A percentile compares a stretch with the other conserved stretches of the same genome.
These are phyloP conservation scores for Spicauda simplicius DNA, from an alignment of 2,888 invertebrate genomes.

Conservation along the genomic window DNA sequence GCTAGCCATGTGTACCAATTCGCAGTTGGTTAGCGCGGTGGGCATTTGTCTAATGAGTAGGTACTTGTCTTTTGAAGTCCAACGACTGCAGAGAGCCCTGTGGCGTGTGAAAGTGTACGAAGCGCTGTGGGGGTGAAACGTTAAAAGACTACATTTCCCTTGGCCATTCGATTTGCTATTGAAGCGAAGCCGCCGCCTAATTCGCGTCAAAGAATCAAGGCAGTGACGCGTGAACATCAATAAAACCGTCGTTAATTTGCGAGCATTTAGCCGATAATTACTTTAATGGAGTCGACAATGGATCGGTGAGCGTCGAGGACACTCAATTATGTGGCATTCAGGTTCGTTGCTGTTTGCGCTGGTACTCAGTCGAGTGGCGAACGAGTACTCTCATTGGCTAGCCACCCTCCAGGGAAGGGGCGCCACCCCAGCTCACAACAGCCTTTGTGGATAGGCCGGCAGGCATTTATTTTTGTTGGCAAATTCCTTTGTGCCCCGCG, in stretches of 20 bases:
- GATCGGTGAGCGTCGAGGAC: conserved; percentile 55
- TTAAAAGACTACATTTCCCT: background rate
- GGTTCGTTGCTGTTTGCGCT: conserved; percentile 69
- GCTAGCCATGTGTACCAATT: too few relatives aligned
- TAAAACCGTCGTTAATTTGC: conserved; percentile 72
- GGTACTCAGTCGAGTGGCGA: conserved; percentile 57
- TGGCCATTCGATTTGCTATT: conserved; percentile 12
- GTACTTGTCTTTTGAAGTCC: too few relatives aligned
- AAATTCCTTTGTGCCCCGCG: conserved; percentile 35
- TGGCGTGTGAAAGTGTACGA: too few relatives aligned
- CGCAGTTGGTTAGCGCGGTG: too few relatives aligned
- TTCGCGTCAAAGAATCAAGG: conserved; percentile 31
- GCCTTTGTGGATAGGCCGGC: conserved; percentile 50
- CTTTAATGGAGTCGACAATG: conserved; percentile 73
- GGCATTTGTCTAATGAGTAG: too few relatives aligned
- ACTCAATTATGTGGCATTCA: conserved; percentile 76
- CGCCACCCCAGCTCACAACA: conserved; percentile 51
- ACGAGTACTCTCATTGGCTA: conserved; percentile 72
- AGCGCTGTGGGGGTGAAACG: background rate
- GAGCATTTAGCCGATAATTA: conserved; percentile 76
- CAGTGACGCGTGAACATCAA: conserved; percentile 61
- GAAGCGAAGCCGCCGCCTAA: conserved; percentile 20
- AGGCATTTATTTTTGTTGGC: conserved; percentile 36
- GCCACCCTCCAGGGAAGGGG: conserved; percentile 46
- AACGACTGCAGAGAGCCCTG: too few relatives aligned